Evolutionary conservation across 2,113 vertebrate species (phyloP), one percentile per base, ranked within the genome.

Genomic region (Menidia beryllina): DNA sequence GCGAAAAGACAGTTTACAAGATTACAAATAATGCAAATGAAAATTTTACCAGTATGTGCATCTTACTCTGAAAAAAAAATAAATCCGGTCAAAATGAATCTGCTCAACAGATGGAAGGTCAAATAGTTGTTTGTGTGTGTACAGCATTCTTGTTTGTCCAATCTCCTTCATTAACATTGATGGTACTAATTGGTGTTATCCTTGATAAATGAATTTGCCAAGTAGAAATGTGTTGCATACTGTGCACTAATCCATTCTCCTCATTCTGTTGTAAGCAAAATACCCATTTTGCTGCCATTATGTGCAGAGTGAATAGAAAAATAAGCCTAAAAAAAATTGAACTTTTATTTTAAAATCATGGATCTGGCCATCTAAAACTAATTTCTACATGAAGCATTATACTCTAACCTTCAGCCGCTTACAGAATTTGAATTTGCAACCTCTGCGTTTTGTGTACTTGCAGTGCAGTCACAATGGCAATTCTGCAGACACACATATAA

Each of bases 161-260:
- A n/a, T 53, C 21, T 39, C 17, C 30, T 38, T 7, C n/a, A 58
- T 68, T 68, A 43, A 43, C 53, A 68, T 65, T 17, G 20, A 13
- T 20, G 21, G 52, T 47, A 30, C 38, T 59, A 13, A 76, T 52
- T 49, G 12, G 34, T n/a, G 12, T 38, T 30, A 23, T 55, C 8
- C 53, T 23, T 24, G 20, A 50, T 23, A 14, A 50, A 21, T 24
- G 15, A 26, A 34, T 34, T 6, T 34, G 30, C 10, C 7, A 1
- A 34, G 30, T 10, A 34, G 10, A 34, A 34, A 34, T 34, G 7
- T 34, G 7, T 34, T 34, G 30, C 30, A 34, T 2, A 34, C n/a
- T n/a, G n/a, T 34, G 30, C 30, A 34, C 15, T 69, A 52, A 23
- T 2, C 3, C 30, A 21, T 53, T 53, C 11, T 63, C 3, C 0